These are phyloP conservation scores for Zoanthus sansibaricus DNA, from an alignment of 92 coral and sea anemone genomes.

Conservation along the genomic window DNA sequence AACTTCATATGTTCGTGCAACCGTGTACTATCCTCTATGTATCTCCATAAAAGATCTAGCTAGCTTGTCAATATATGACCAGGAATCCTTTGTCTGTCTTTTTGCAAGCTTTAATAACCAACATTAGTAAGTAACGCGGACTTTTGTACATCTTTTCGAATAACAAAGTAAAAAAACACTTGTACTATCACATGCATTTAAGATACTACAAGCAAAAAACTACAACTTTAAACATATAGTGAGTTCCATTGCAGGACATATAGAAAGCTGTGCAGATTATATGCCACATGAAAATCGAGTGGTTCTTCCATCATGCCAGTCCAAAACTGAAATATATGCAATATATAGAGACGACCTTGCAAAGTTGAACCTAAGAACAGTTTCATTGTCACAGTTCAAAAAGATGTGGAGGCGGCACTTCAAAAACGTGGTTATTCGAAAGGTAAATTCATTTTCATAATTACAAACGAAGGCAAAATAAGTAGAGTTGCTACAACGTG, in stretches of 20 bases:
- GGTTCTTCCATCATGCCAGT: neutral
- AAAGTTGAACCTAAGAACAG: neutral
- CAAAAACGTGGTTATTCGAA: neutral
- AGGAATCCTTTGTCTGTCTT: neutral
- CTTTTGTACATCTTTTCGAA: neutral
- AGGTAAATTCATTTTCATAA: neutral
- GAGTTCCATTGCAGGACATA: neutral
- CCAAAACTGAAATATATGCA: neutral
- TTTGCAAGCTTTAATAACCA: neutral
- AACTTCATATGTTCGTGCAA: too few relatives aligned
- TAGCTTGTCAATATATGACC: neutral
- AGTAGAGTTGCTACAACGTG: too few relatives aligned
- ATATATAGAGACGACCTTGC: neutral
- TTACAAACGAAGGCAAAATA: too few relatives aligned
- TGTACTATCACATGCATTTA: neutral
- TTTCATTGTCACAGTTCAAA: neutral
- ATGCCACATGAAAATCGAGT: neutral
- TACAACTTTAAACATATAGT: neutral
- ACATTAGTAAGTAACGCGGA: neutral
- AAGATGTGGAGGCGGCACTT: slow-evolving; percentile 1
- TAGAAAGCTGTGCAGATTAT: neutral
- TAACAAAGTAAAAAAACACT: too few relatives aligned
- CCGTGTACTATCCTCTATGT: too few relatives aligned
- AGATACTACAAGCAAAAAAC: neutral
- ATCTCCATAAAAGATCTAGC: neutral